Percentiles rank a stretch among this genome's conserved stretches.
These are phyloP conservation scores for Laothoe populi DNA, from an alignment of 2,888 invertebrate species.

Conservation along the genomic window DNA sequence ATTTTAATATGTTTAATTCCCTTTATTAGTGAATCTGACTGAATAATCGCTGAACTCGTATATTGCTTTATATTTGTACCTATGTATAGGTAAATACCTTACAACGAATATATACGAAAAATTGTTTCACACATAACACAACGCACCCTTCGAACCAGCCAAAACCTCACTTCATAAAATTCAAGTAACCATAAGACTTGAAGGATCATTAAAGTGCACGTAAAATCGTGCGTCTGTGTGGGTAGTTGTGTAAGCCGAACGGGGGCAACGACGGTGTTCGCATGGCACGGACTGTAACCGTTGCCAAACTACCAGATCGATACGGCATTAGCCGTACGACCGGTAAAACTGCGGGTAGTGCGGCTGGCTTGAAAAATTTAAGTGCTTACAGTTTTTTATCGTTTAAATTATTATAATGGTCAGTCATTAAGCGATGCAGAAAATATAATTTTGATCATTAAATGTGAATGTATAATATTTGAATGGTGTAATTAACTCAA, in stretches of 20 bases:
- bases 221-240: conserved; percentile 12
- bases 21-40: no score
- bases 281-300: conserved; percentile 71
- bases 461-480: no score
- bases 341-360: conserved; percentile 41
- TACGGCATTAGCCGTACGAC: conserved; percentile 62
- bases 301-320: conserved; percentile 76
- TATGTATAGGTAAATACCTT: no score
- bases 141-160: not conserved
- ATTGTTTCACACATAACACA: not conserved
- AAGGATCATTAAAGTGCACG: not conserved
- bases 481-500: no score
- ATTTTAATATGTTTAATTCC: no score
- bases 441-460: no score
- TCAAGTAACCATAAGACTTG: not conserved
- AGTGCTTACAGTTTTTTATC: no score
- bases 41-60: no score
- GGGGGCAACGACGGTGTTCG: conserved; percentile 57
- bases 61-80: no score
- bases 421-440: no score
- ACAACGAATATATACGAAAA: no score
- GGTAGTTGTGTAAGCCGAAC: conserved; percentile 36
- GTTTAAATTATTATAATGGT: no score
- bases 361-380: not conserved
- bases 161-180: not conserved